These are phyloP conservation scores for Orgyia antiqua DNA, from an alignment of 2,888 invertebrate species.

Conservation along the genomic window DNA sequence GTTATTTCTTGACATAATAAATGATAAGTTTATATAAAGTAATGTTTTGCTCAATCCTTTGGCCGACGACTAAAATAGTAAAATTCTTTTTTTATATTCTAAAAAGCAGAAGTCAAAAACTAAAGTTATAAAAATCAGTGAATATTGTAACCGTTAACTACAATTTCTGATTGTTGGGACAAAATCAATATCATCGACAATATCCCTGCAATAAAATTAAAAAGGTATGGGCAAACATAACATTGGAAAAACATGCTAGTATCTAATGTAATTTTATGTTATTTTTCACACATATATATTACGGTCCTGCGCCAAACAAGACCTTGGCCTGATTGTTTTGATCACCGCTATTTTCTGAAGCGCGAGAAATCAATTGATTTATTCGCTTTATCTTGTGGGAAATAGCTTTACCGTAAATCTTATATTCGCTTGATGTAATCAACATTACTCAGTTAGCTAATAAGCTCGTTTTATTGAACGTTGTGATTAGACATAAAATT, in stretches of 20 bases:
- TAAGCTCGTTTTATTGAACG: constrained; percentile 1
- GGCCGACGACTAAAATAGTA: too few species aligned
- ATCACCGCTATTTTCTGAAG: constrained; percentile 9
- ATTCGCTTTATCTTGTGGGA: constrained; percentile 8
- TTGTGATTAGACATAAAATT: neutral
- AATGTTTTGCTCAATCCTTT: too few species aligned
- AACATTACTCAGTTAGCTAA: constrained; percentile 2
- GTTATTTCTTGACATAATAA: too few species aligned
- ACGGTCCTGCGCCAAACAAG: constrained; percentile 5
- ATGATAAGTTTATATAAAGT: too few species aligned
- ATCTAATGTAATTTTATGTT: constrained; percentile 8
- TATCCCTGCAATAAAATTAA: neutral
- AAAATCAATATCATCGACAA: constrained; percentile 16
- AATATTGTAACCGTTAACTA: neutral
- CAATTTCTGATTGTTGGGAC: neutral
- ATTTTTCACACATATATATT: constrained; percentile 11
- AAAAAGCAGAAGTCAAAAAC: too few species aligned
- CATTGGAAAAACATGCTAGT: too few species aligned
- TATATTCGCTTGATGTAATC: constrained; percentile 6
- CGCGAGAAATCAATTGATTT: constrained; percentile 11
- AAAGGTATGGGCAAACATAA: constrained; percentile 4
- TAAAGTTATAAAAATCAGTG: neutral
- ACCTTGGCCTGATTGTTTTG: constrained; percentile 10
- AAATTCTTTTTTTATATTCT: too few species aligned
- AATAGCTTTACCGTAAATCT: constrained; percentile 6